These are phyloP conservation scores for Ctenoplectra terminalis DNA, from an alignment of 1,140 invertebrate genomes.

Conservation along the genomic window DNA sequence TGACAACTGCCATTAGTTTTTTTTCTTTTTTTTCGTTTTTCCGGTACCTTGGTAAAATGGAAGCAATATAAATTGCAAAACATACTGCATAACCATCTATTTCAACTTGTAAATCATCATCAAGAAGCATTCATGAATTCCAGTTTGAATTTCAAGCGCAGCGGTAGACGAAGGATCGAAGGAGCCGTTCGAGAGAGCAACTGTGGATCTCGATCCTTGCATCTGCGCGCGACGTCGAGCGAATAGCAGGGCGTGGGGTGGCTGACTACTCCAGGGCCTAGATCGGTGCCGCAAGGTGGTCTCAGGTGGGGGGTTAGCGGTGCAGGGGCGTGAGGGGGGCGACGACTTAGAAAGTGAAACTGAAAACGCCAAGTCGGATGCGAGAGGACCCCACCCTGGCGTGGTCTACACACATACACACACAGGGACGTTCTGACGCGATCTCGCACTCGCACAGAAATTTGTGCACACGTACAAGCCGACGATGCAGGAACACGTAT, in stretches of 20 bases:
- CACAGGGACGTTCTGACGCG: slow-evolving; percentile 30
- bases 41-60: too few relatives aligned
- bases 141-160: not conserved
- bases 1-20: not conserved
- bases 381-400: slow-evolving; percentile 78
- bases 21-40: too few relatives aligned
- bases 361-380: slow-evolving; percentile 77
- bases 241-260: slow-evolving; percentile 68
- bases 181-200: slow-evolving; percentile 29
- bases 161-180: not conserved
- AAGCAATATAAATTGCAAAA: too few relatives aligned
- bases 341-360: slow-evolving; percentile 79
- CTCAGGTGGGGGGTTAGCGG: slow-evolving; percentile 47
- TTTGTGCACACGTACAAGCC: not conserved
- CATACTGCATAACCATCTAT: too few relatives aligned
- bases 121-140: not conserved
- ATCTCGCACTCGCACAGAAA: slow-evolving; percentile 10
- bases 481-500: not conserved
- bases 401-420: slow-evolving; percentile 59
- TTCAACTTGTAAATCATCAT: too few relatives aligned
- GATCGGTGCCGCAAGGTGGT: slow-evolving; percentile 67
- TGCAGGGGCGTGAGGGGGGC: slow-evolving; percentile 47
- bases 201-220: slow-evolving; percentile 57
- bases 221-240: slow-evolving; percentile 58
- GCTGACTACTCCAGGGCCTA: slow-evolving; percentile 61